These are phyloP conservation scores for Drosophila infuscata DNA, from an alignment of 2,888 invertebrate species.

Conservation along the genomic window DNA sequence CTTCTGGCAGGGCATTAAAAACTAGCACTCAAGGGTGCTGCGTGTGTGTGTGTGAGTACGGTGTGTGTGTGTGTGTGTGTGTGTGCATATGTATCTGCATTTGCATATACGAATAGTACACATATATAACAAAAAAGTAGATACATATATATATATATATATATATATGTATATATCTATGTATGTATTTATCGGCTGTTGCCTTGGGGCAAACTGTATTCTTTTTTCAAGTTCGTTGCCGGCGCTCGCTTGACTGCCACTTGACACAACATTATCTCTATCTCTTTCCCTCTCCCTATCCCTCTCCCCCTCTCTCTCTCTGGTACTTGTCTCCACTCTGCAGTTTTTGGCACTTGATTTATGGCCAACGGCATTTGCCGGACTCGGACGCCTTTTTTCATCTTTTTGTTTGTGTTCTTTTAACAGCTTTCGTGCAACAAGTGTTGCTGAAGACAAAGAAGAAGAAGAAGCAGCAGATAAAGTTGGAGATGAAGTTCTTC, in stretches of 20 bases:
- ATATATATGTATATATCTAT: constrained; percentile 12
- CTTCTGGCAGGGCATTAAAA: too few relatives aligned
- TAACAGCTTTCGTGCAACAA: constrained; percentile 42
- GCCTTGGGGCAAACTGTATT: constrained; percentile 31
- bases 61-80: not conserved
- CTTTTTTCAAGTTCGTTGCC: constrained; percentile 58
- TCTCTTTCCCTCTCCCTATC: not conserved
- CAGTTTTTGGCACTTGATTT: constrained; percentile 65
- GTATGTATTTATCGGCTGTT: constrained; percentile 12
- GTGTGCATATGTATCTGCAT: not conserved
- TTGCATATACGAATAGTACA: not conserved
- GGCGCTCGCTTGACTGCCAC: constrained; percentile 51
- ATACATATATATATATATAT: too few relatives aligned
- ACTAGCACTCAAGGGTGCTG: not conserved
- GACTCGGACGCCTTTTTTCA: constrained; percentile 25
- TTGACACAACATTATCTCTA: constrained; percentile 44
- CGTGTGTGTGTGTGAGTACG: not conserved
- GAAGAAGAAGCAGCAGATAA: not conserved
- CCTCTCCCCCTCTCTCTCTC: not conserved
- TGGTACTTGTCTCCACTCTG: constrained; percentile 31
- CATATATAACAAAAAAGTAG: not conserved
- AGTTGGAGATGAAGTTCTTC: constrained; percentile 1
- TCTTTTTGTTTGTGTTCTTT: not conserved
- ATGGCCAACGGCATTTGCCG: constrained; percentile 51
- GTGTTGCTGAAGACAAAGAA: constrained; percentile 17